A percentile compares a stretch with the other conserved stretches of the same genome.
Conservation (phyloP, 2,888 invertebrate species). For the Agrochola lota region DNA sequence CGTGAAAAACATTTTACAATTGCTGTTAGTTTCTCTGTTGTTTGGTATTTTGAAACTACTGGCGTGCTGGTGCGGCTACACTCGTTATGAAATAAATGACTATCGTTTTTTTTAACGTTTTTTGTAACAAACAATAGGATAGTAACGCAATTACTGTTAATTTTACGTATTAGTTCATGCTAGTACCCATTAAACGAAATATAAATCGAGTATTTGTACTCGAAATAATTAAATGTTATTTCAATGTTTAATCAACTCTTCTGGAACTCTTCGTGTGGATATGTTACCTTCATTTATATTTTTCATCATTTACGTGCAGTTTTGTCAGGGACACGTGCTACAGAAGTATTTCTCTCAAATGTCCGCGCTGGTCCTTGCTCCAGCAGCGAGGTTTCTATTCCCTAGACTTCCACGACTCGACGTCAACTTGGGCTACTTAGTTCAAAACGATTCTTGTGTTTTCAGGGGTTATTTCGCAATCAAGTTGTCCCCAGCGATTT, state of each 20-base stretch:
- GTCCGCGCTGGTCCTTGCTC: constrained; percentile 36
- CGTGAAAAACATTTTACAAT: constrained; percentile 72
- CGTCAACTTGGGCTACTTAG: constrained; percentile 71
- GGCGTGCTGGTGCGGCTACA: constrained; percentile 47
- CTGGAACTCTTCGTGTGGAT: neutral
- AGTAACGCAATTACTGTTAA: neutral
- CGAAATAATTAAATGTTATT: neutral
- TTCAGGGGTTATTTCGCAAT: constrained; percentile 76
- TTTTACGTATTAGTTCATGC: neutral
- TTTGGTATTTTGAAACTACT: constrained; percentile 67
- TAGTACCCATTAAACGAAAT: neutral
- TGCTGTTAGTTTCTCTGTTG: constrained; percentile 68
- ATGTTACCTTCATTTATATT: constrained; percentile 3
- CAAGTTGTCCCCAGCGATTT: constrained; percentile 71
- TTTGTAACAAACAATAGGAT: constrained; percentile 12
- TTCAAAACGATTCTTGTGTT: constrained; percentile 72
- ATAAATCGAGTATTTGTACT: neutral
- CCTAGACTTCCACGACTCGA: constrained; percentile 62
- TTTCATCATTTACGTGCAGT: constrained; percentile 27
- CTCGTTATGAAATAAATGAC: constrained; percentile 28
- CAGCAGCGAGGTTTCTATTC: constrained; percentile 57
- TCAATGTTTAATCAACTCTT: neutral
- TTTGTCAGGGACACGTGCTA: constrained; percentile 35
- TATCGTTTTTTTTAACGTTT: constrained; percentile 21
- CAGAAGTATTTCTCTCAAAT: constrained; percentile 54